phyloP scores from a whole-genome alignment of 2,113 vertebrate species.

The Periophthalmodon schlosseri region DNA sequence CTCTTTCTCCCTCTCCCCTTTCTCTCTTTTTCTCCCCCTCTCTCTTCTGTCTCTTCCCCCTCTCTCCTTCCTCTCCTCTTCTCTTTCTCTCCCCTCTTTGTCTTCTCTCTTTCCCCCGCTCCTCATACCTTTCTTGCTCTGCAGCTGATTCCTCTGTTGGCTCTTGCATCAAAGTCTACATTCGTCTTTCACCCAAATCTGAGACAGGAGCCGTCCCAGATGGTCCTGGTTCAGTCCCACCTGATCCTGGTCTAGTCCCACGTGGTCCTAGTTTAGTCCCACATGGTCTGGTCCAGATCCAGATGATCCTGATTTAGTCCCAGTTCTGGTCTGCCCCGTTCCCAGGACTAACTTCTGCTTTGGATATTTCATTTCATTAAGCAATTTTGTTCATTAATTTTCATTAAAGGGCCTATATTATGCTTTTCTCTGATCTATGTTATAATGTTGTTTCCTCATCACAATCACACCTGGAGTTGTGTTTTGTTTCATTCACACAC shows the following conservation, averaged over 20 bases:
- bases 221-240: slow-evolving; percentile 36
- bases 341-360: not conserved
- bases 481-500: no score
- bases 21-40: no score
- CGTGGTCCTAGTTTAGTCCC: not conserved
- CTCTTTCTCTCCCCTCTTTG: no score
- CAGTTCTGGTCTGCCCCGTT: not conserved
- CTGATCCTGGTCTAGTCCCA: not conserved
- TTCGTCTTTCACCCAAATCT: slow-evolving; percentile 33
- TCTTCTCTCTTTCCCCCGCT: no score
- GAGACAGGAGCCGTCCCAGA: slow-evolving; percentile 37
- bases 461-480: no score
- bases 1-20: no score
- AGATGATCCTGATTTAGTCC: not conserved
- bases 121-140: not conserved
- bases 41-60: no score
- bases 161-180: slow-evolving; percentile 44
- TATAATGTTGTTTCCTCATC: no score
- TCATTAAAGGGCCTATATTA: no score
- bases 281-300: not conserved
- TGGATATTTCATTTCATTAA: not conserved
- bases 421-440: no score
- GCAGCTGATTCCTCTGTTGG: slow-evolving; percentile 38
- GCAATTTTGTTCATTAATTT: no score
- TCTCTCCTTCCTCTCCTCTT: no score